A percentile compares a stretch with the other conserved stretches of the same genome.
These are phyloP conservation scores for Caracal caracal DNA, from an alignment of 2,113 vertebrate genomes.

Conservation along the genomic window DNA sequence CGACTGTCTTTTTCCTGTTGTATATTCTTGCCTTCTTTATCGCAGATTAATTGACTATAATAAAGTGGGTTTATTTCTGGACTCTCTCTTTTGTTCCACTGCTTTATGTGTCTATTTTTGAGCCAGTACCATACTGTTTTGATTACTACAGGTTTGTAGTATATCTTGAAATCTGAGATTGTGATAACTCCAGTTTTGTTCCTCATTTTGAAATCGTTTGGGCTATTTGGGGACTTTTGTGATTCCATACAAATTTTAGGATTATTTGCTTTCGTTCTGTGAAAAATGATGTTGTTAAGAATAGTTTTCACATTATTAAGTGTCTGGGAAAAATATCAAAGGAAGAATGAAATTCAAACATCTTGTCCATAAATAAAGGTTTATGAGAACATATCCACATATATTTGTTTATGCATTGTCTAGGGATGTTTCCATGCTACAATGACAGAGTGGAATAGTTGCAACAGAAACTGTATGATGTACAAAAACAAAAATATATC, in stretches of 20 bases:
- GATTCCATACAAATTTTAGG: neutral
- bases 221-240: neutral
- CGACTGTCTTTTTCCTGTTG: neutral
- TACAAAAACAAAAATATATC: neutral
- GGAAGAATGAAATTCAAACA: neutral
- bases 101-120: neutral
- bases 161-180: neutral
- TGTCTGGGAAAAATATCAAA: neutral
- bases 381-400: neutral
- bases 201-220: neutral
- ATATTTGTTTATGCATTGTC: neutral
- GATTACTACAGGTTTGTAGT: neutral
- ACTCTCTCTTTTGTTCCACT: neutral
- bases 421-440: neutral
- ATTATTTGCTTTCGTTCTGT: neutral
- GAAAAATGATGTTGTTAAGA: neutral
- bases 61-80: neutral
- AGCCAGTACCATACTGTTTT: neutral
- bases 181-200: neutral
- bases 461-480: neutral
- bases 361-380: neutral
- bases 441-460: neutral
- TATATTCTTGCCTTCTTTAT: neutral
- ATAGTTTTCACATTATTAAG: neutral
- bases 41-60: neutral